Conservation (phyloP, 2,888 invertebrate species). For the Drosophila ustulata region DNA sequence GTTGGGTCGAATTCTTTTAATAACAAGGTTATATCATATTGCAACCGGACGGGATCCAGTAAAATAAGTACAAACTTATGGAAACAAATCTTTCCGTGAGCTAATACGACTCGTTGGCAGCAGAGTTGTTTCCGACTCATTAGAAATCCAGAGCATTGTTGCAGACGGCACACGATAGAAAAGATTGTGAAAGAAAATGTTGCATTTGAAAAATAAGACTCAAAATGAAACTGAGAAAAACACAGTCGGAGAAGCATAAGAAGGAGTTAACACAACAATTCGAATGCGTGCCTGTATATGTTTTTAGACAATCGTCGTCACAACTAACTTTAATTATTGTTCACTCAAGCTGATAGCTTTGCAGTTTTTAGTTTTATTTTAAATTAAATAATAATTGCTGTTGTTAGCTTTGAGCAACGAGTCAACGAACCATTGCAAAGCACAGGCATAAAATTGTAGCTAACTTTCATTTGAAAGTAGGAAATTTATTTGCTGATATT, state of each 20-base stretch:
- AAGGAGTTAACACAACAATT: not conserved
- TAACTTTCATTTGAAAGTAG: conserved; percentile 57
- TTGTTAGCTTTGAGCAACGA: conserved; percentile 19
- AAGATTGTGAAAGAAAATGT: conserved; percentile 28
- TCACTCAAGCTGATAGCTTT: conserved; percentile 16
- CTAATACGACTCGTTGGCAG: not conserved
- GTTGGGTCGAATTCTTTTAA: too few species aligned
- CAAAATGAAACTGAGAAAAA: not conserved
- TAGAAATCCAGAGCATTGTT: too few species aligned
- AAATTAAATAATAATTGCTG: conserved; percentile 22
- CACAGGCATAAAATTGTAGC: conserved; percentile 28
- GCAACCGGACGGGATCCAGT: too few species aligned
- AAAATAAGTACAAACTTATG: too few species aligned
- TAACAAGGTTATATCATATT: too few species aligned
- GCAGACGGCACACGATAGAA: not conserved
- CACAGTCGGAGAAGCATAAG: too few species aligned
- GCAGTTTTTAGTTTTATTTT: conserved; percentile 31
- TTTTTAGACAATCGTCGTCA: too few species aligned
- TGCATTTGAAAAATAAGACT: conserved; percentile 26
- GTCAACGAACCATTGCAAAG: conserved; percentile 41
- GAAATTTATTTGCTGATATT: conserved; percentile 36
- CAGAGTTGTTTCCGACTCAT: too few species aligned
- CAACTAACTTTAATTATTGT: conserved; percentile 19
- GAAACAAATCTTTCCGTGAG: too few species aligned
- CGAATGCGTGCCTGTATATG: too few species aligned